These are phyloP conservation scores for Conistra vaccinii DNA, from an alignment of 2,888 invertebrate genomes.

Conservation along the genomic window DNA sequence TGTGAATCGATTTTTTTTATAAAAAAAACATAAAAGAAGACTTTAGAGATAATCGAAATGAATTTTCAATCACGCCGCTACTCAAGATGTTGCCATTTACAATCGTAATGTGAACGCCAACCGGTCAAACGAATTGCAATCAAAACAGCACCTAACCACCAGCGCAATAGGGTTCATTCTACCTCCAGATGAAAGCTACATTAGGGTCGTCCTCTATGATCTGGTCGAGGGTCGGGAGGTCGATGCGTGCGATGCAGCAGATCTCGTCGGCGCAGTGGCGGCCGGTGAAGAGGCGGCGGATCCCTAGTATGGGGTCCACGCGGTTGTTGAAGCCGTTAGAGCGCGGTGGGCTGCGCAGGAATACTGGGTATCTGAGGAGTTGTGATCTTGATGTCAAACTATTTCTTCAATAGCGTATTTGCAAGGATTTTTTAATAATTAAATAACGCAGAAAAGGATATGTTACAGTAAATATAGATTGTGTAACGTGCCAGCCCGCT, in stretches of 20 bases:
- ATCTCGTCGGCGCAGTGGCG: slow-evolving; percentile 96
- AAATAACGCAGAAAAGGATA: background rate
- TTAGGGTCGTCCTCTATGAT: slow-evolving; percentile 96
- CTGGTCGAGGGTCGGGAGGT: slow-evolving; percentile 94
- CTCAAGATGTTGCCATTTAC: background rate
- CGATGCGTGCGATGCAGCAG: slow-evolving; percentile 95
- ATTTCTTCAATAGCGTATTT: background rate
- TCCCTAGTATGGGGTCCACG: slow-evolving; percentile 78
- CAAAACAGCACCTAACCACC: slow-evolving; percentile 16
- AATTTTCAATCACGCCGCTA: background rate
- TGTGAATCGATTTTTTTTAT: background rate
- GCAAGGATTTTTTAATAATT: background rate
- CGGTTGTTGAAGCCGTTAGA: slow-evolving; percentile 77
- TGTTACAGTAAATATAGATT: background rate
- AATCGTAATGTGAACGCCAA: slow-evolving; percentile 7
- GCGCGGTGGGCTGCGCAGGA: slow-evolving; percentile 74
- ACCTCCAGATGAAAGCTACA: slow-evolving; percentile 95
- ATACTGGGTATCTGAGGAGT: slow-evolving; percentile 82
- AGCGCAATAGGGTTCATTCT: slow-evolving; percentile 56
- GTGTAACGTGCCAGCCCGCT: too few species aligned
- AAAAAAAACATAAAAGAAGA: background rate
- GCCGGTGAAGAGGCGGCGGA: slow-evolving; percentile 94
- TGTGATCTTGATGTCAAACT: background rate
- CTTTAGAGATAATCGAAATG: background rate
- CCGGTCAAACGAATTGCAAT: slow-evolving; percentile 30